A percentile compares a stretch with the other conserved stretches of the same genome.
Evolutionary conservation across 1,140 invertebrate genomes (phyloP).

Genomic region (Brachionus asplanchnoidis): DNA sequence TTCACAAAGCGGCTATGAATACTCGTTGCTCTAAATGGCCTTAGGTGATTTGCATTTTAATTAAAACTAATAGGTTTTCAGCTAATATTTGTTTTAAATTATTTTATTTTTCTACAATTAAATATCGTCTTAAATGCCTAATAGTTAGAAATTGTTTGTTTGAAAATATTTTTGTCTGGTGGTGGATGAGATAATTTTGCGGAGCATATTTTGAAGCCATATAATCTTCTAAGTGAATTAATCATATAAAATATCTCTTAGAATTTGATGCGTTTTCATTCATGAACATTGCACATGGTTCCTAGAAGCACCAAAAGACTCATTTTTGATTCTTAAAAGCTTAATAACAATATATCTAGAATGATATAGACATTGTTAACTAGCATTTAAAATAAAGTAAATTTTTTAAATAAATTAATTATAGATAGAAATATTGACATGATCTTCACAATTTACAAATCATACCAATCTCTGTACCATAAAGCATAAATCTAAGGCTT

Average conservation of each 20-base stretch:
- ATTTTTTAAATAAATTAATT: too few species aligned
- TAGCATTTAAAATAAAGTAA: too few species aligned
- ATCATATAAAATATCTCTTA: not conserved
- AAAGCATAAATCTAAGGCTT: too few species aligned
- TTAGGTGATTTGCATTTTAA: not conserved
- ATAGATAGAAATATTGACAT: too few species aligned
- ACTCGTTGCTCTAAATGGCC: not conserved
- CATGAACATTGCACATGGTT: too few species aligned
- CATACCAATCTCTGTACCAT: too few species aligned
- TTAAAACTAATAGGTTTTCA: not conserved
- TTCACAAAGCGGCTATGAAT: not conserved
- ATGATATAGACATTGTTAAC: too few species aligned
- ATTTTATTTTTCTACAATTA: conserved; percentile 10
- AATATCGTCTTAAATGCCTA: not conserved
- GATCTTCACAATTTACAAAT: too few species aligned
- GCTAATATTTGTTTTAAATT: not conserved
- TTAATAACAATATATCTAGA: too few species aligned
- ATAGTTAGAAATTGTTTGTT: not conserved
- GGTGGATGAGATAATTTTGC: not conserved
- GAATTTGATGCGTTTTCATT: too few species aligned
- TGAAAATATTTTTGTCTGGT: not conserved
- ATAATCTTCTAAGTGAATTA: not conserved
- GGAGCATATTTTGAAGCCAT: not conserved
- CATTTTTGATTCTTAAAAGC: too few species aligned
- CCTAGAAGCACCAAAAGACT: too few species aligned